These are phyloP conservation scores for Sminthurinus signatus DNA, from an alignment of 1,140 invertebrate species.

Conservation along the genomic window DNA sequence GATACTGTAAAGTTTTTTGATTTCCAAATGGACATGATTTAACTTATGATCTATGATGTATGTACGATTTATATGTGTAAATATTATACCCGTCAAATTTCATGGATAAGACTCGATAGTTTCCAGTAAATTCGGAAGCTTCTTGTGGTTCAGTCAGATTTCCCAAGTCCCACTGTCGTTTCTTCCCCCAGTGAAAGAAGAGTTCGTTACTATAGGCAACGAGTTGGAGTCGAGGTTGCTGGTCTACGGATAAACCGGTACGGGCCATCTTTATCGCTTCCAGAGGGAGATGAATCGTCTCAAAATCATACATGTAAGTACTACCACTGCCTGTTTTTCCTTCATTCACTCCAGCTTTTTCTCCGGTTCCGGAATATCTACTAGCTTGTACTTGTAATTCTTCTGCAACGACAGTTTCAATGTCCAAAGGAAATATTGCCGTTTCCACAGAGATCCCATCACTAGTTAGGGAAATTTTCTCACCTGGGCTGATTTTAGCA, in stretches of 20 bases:
- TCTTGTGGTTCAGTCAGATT: too few species aligned
- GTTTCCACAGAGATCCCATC: constrained; percentile 2
- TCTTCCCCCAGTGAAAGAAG: background rate
- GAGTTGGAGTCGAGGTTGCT: background rate
- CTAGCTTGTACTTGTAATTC: background rate
- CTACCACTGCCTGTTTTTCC: too few species aligned
- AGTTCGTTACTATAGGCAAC: constrained; percentile 1
- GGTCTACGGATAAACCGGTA: background rate
- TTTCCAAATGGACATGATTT: too few species aligned
- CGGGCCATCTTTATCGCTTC: background rate
- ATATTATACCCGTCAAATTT: constrained; percentile 43
- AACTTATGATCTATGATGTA: too few species aligned
- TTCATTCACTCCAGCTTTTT: too few species aligned
- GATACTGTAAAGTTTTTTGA: too few species aligned
- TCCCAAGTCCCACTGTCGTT: background rate
- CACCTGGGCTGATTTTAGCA: background rate
- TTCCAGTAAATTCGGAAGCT: constrained; percentile 13
- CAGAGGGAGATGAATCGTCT: background rate
- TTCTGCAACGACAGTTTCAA: background rate
- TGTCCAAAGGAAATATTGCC: background rate
- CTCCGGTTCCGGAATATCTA: too few species aligned
- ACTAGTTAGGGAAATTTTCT: background rate
- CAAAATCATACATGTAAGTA: background rate
- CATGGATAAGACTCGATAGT: constrained; percentile 34
- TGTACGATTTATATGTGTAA: too few species aligned